These are phyloP conservation scores for Ischnura elegans DNA, from an alignment of 2,888 invertebrate genomes.

Conservation along the genomic window DNA sequence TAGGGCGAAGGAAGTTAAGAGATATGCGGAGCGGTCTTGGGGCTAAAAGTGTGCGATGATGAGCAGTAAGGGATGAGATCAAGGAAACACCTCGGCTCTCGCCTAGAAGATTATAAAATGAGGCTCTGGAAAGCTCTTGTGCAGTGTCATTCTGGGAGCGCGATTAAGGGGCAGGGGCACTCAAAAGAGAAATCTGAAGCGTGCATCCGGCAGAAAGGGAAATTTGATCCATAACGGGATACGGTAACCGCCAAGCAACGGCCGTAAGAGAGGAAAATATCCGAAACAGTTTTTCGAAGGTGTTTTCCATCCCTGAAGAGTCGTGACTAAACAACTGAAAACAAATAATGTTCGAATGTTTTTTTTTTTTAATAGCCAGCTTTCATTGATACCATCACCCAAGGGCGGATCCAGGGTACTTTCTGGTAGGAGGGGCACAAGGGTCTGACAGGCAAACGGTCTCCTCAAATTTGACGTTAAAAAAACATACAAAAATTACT, in stretches of 20 bases:
- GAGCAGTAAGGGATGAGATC: neutral
- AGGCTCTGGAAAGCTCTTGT: neutral
- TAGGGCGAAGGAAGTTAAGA: neutral
- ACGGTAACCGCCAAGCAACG: neutral
- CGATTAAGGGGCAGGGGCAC: neutral
- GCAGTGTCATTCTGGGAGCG: neutral
- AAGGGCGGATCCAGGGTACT: too few relatives aligned
- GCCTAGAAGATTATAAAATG: neutral
- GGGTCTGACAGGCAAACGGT: too few relatives aligned
- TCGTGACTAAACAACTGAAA: too few relatives aligned
- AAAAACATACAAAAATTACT: too few relatives aligned
- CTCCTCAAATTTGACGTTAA: too few relatives aligned
- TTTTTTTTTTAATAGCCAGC: too few relatives aligned
- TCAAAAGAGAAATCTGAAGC: neutral
- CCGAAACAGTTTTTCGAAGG: neutral
- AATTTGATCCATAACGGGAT: neutral
- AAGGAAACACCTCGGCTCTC: neutral
- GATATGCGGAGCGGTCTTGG: neutral
- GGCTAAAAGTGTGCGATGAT: constrained; percentile 13
- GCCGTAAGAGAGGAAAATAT: neutral
- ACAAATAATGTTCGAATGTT: too few relatives aligned
- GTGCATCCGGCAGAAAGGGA: neutral
- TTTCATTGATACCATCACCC: too few relatives aligned
- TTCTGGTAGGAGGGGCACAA: too few relatives aligned
- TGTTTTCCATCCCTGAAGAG: neutral